Evolutionary conservation across 30 jellyfish, hydroid and myxozoan genomes (phyloP).

Genomic region (Sanderia malayensis): DNA sequence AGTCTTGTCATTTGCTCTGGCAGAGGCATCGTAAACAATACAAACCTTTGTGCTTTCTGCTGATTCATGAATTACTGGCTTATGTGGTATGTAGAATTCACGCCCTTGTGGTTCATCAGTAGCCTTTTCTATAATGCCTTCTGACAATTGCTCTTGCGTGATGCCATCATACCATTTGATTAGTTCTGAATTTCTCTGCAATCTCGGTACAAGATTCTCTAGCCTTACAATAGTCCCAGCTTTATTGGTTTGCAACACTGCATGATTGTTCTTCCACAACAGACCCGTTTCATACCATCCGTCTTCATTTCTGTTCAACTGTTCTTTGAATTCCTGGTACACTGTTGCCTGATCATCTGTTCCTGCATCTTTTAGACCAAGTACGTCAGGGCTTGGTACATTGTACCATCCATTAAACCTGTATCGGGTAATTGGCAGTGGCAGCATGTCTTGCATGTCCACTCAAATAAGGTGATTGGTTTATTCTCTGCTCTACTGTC

Average conservation of each 20-base stretch:
- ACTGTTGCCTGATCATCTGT: not conserved
- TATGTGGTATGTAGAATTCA: conserved; percentile 42
- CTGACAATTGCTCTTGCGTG: conserved; percentile 30
- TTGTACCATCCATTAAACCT: not conserved
- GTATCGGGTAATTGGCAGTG: not conserved
- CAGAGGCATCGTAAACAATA: not conserved
- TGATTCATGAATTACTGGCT: conserved; percentile 4
- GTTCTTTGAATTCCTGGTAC: conserved; percentile 1
- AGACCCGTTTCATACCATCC: conserved; percentile 36
- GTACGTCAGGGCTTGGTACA: not conserved
- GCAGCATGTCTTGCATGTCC: not conserved
- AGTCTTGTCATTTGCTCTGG: not conserved
- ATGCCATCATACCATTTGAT: not conserved
- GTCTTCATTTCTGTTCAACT: conserved; percentile 18
- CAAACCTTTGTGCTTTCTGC: not conserved
- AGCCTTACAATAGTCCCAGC: conserved; percentile 9
- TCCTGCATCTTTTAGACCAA: not conserved
- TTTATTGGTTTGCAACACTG: not conserved
- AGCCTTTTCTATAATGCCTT: conserved; percentile 24
- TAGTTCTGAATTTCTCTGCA: conserved; percentile 12
- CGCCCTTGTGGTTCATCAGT: conserved; percentile 14
- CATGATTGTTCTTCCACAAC: conserved; percentile 3
- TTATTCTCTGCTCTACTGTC: not conserved
- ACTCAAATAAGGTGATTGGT: not conserved
- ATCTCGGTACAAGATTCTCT: not conserved